Evolutionary conservation across 2,113 vertebrate genomes (phyloP).

Genomic region (Aphyosemion australe): DNA sequence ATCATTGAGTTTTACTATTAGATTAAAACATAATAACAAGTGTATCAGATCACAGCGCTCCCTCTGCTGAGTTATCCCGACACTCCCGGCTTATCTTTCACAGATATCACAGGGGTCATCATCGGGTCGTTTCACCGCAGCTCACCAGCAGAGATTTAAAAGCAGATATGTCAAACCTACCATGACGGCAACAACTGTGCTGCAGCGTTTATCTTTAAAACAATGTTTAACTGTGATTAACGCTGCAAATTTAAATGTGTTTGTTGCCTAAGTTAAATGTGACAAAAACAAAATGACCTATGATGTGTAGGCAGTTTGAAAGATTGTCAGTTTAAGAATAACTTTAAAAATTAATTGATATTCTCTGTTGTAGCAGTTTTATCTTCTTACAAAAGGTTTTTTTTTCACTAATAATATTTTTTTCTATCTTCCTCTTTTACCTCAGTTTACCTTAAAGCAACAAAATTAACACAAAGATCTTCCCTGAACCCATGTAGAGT

Average conservation of each 20-base stretch:
- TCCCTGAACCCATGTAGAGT: too few species aligned
- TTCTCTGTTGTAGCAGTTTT: too few species aligned
- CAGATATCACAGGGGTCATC: slow-evolving; percentile 56
- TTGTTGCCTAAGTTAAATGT: too few species aligned
- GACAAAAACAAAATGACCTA: too few species aligned
- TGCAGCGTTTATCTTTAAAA: not conserved
- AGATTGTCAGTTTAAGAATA: too few species aligned
- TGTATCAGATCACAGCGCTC: slow-evolving; percentile 51
- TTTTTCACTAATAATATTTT: too few species aligned
- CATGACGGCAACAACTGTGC: slow-evolving; percentile 5
- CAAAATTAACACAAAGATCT: too few species aligned
- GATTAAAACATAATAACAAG: slow-evolving; percentile 55
- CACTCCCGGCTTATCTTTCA: slow-evolving; percentile 64
- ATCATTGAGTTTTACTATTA: slow-evolving; percentile 56
- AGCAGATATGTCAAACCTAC: not conserved
- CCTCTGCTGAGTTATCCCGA: slow-evolving; percentile 53
- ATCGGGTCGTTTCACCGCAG: slow-evolving; percentile 16
- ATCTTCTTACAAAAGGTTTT: too few species aligned
- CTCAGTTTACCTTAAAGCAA: too few species aligned
- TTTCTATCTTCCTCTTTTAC: too few species aligned
- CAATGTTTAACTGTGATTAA: not conserved
- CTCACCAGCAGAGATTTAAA: slow-evolving; percentile 10
- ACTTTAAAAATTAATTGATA: too few species aligned
- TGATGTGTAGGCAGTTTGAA: too few species aligned
- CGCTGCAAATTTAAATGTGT: not conserved